Percentiles rank a stretch among this genome's conserved stretches.
These are phyloP conservation scores for Morphnarchus princeps DNA, from an alignment of 2,113 vertebrate genomes.

Conservation along the genomic window DNA sequence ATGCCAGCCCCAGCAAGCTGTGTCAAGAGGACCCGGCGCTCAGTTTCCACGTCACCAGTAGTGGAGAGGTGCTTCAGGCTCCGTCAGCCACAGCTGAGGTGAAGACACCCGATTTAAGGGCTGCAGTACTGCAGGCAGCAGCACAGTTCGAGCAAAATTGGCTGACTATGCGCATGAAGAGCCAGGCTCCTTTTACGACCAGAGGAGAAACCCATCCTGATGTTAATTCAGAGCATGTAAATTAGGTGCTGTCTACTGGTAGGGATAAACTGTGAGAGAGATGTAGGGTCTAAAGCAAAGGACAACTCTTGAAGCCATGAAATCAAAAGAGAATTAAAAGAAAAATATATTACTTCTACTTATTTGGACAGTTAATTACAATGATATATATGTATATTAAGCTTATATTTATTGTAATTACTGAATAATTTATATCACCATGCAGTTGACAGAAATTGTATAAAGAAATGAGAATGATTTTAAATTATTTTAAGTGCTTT, in stretches of 20 bases:
- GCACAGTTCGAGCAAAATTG: not conserved
- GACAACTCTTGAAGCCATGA: not conserved
- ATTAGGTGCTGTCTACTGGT: not conserved
- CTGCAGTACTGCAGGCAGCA: not conserved
- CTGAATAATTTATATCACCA: not conserved
- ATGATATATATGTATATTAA: not conserved
- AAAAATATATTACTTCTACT: not conserved
- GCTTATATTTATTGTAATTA: conserved; percentile 41
- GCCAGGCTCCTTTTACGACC: not conserved
- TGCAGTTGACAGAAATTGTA: not conserved
- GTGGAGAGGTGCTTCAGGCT: not conserved
- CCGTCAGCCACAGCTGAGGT: accelerated
- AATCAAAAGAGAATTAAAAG: not conserved
- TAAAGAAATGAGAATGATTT: not conserved
- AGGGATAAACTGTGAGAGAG: not conserved
- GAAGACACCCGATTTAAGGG: not conserved
- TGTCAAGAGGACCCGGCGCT: not conserved
- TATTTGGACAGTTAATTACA: conserved; percentile 38
- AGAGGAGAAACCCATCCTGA: not conserved
- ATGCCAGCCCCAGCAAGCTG: not conserved
- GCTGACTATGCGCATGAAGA: not conserved
- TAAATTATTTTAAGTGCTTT: not conserved
- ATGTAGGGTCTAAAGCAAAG: not conserved
- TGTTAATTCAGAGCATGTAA: not conserved
- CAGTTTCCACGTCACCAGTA: not conserved